These are phyloP conservation scores for Aspidiotus destructor DNA, from an alignment of 2,888 invertebrate genomes.

Conservation along the genomic window DNA sequence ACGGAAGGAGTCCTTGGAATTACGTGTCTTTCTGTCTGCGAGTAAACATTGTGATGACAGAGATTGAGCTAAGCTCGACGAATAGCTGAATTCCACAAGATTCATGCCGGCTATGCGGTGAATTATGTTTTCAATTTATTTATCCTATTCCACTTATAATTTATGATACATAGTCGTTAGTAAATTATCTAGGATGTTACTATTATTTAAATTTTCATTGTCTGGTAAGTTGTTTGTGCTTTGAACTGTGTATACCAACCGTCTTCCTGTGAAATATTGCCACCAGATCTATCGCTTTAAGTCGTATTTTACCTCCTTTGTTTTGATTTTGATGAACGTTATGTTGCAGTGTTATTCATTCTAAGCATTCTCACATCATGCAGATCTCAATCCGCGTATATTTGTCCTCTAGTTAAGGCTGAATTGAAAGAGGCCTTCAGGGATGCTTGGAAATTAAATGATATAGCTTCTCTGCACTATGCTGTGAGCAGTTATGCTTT, in stretches of 20 bases:
- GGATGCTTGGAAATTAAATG: conserved; percentile 26
- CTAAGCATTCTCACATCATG: neutral
- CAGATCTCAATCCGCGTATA: conserved; percentile 11
- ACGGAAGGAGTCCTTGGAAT: no score
- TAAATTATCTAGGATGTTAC: neutral
- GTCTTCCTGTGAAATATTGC: no score
- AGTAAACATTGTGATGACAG: no score
- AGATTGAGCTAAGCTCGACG: no score
- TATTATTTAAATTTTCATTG: neutral
- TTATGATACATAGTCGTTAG: neutral
- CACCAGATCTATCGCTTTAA: neutral
- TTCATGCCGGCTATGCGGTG: neutral
- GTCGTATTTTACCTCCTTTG: neutral
- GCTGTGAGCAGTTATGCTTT: conserved; percentile 19
- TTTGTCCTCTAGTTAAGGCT: conserved; percentile 12
- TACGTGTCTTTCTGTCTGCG: no score
- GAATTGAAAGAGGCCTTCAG: conserved; percentile 16
- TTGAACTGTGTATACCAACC: no score
- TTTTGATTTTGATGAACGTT: neutral
- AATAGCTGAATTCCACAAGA: no score
- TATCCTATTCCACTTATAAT: neutral
- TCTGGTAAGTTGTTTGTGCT: neutral
- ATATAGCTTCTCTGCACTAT: conserved; percentile 24
- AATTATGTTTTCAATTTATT: neutral
- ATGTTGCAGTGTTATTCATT: conserved; percentile 1